Evolutionary conservation across 2,888 invertebrate species (phyloP).

Genomic region (Hyposoter dolosus): DNA sequence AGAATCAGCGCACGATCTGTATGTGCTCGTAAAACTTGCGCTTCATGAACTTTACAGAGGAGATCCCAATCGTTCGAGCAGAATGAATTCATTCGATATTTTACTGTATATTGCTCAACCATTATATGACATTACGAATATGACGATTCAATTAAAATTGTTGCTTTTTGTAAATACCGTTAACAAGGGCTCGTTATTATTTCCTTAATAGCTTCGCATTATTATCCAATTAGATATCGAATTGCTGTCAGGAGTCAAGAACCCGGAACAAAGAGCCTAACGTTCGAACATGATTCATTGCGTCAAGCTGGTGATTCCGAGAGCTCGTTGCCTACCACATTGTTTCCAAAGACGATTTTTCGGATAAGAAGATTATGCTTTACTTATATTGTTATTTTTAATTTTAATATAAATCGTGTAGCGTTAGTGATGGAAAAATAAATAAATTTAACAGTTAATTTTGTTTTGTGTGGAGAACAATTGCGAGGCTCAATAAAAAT

Average conservation of each 20-base stretch:
- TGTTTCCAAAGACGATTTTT: not conserved
- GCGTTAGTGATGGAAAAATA: too few species aligned
- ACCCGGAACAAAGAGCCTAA: not conserved
- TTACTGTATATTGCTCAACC: not conserved
- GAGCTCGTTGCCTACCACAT: too few species aligned
- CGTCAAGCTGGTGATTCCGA: not conserved
- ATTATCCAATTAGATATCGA: not conserved
- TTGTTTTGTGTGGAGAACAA: too few species aligned
- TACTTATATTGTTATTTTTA: too few species aligned
- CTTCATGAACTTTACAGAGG: constrained; percentile 15
- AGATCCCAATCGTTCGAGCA: constrained; percentile 8
- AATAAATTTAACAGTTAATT: too few species aligned
- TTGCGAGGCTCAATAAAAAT: not conserved
- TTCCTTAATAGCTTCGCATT: not conserved
- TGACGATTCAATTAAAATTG: not conserved
- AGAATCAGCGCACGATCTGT: constrained; percentile 20
- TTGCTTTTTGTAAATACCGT: constrained; percentile 1
- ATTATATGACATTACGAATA: not conserved
- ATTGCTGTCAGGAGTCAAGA: not conserved
- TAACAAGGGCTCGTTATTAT: not conserved
- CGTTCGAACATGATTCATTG: not conserved
- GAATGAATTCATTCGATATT: constrained; percentile 2
- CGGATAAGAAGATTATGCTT: too few species aligned
- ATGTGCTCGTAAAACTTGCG: constrained; percentile 15
- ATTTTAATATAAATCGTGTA: too few species aligned